Evolutionary conservation across 1,140 invertebrate genomes (phyloP).

Genomic region (Psilanteris sp.): DNA sequence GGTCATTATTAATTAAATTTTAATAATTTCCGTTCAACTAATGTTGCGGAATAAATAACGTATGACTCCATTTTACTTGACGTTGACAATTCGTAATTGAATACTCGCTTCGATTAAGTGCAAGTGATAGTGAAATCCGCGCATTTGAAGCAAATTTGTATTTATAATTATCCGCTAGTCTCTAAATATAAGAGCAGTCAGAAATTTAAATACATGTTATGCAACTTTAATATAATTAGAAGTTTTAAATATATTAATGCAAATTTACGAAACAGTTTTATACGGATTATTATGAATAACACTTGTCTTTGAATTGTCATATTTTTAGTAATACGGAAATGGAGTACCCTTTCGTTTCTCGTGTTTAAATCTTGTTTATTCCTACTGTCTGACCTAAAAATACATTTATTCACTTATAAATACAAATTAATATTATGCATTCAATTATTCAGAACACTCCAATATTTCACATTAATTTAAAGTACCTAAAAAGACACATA

Average conservation of each 20-base stretch:
- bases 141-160: constrained; percentile 46
- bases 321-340: constrained; percentile 21
- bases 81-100: constrained; percentile 25
- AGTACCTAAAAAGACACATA: not conserved
- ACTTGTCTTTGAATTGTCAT: constrained; percentile 1
- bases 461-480: constrained; percentile 2
- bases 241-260: constrained; percentile 4
- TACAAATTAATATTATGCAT: not conserved
- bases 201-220: constrained; percentile 21
- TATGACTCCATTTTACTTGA: constrained; percentile 7
- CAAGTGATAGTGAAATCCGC: constrained; percentile 42
- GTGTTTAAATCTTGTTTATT: not conserved
- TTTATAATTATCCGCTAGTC: constrained; percentile 36
- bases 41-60: constrained; percentile 37
- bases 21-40: no score
- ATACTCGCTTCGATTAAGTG: constrained; percentile 41
- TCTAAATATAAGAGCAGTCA: constrained; percentile 35
- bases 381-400: constrained; percentile 2
- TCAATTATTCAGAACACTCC: constrained; percentile 8
- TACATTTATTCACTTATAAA: constrained; percentile 6
- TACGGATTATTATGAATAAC: constrained; percentile 20
- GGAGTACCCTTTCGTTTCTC: not conserved
- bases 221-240: constrained; percentile 22
- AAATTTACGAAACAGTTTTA: not conserved
- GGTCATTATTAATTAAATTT: constrained; percentile 14